Evolutionary conservation across 2,888 invertebrate genomes (phyloP).

Genomic region (Eupeodes luniger): DNA sequence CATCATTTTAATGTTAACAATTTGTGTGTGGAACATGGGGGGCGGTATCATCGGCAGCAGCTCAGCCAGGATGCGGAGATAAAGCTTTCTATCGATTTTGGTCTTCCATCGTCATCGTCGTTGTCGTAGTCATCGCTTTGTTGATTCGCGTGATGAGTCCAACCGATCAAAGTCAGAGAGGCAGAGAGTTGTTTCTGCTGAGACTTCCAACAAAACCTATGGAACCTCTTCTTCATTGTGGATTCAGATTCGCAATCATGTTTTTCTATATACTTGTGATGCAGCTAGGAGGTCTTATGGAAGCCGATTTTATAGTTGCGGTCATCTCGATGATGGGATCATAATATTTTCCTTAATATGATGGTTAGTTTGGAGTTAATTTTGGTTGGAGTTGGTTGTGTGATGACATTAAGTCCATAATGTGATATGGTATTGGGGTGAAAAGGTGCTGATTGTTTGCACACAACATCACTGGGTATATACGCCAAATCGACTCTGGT

Average conservation of each 20-base stretch:
- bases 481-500: not conserved
- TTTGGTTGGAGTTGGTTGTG: slow-evolving; percentile 27
- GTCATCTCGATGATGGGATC: slow-evolving; percentile 61
- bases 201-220: slow-evolving; percentile 17
- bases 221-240: not conserved
- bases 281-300: slow-evolving; percentile 22
- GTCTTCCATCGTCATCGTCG: not conserved
- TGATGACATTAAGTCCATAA: slow-evolving; percentile 69
- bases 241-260: not conserved
- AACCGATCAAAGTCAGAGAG: slow-evolving; percentile 37
- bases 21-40: slow-evolving; percentile 67
- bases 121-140: slow-evolving; percentile 17
- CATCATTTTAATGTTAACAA: slow-evolving; percentile 76
- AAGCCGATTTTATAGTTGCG: slow-evolving; percentile 13
- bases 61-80: slow-evolving; percentile 10
- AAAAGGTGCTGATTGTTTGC: slow-evolving; percentile 73
- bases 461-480: slow-evolving; percentile 1
- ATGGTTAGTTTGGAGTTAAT: slow-evolving; percentile 52
- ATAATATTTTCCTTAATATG: slow-evolving; percentile 55
- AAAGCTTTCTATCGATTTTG: slow-evolving; percentile 52
- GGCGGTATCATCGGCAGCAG: not conserved
- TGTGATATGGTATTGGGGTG: slow-evolving; percentile 71
- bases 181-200: not conserved
- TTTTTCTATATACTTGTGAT: not conserved
- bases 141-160: slow-evolving; percentile 46